Conservation (phyloP, 1,140 invertebrate species). For the Paramacrobiotus metropolitanus region DNA sequence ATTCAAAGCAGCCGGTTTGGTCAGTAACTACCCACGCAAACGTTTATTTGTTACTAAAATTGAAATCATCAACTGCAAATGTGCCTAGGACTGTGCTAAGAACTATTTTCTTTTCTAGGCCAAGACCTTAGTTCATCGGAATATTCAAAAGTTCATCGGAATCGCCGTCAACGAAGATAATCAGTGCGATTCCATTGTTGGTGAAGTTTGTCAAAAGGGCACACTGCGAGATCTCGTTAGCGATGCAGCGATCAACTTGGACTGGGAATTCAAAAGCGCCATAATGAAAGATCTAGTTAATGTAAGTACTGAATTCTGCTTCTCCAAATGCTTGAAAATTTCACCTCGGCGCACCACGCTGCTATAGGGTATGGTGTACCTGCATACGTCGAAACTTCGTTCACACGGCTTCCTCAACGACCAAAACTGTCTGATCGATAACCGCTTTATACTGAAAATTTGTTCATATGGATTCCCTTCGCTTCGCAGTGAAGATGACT, state of each 20-base stretch:
- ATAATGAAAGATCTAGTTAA: conserved; percentile 74
- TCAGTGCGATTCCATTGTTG: background rate
- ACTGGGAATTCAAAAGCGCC: conserved; percentile 77
- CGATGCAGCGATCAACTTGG: conserved; percentile 70
- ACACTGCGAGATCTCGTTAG: conserved; percentile 55
- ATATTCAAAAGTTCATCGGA: background rate
- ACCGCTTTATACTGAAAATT: conserved; percentile 84
- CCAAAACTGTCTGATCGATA: conserved; percentile 91
- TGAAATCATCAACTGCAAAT: too few relatives aligned
- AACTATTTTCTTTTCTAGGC: background rate
- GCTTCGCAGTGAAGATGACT: conserved; percentile 9
- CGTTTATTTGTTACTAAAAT: too few relatives aligned
- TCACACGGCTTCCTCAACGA: conserved; percentile 87
- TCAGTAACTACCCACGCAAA: too few relatives aligned
- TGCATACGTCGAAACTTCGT: conserved; percentile 66
- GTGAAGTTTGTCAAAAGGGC: background rate
- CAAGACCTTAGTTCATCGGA: background rate
- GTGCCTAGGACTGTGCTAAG: too few relatives aligned
- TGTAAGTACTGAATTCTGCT: conserved; percentile 23
- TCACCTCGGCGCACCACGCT: conserved; percentile 8
- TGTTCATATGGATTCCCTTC: conserved; percentile 65
- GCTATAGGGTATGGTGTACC: conserved; percentile 63
- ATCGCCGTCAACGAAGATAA: background rate
- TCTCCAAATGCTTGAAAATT: background rate
- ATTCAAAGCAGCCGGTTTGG: too few relatives aligned